Conservation (phyloP, 2,113 vertebrate species). For the Galbula dea region DNA sequence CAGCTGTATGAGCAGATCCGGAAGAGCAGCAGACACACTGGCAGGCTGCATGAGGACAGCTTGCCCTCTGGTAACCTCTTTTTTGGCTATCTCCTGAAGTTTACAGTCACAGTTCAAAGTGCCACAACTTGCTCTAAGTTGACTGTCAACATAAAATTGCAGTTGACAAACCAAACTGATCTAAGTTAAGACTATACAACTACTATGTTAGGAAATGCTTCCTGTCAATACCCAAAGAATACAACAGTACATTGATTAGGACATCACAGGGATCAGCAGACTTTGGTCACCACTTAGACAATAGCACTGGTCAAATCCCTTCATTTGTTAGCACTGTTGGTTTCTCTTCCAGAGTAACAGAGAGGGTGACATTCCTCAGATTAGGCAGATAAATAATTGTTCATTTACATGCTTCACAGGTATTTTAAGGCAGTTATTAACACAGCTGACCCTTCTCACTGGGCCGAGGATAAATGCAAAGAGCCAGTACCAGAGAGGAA, state of each 20-base stretch:
- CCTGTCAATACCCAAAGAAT: neutral
- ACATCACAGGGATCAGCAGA: neutral
- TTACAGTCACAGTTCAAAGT: neutral
- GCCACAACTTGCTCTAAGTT: neutral
- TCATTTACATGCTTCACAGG: neutral
- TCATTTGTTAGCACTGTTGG: neutral
- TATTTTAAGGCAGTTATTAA: neutral
- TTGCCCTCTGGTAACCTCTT: neutral
- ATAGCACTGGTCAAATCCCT: neutral
- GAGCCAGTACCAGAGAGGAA: neutral
- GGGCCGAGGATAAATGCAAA: neutral
- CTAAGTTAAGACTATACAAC: neutral
- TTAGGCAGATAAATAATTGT: neutral
- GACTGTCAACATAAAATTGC: neutral
- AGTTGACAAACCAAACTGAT: neutral
- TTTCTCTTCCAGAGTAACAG: neutral
- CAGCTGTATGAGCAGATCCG: neutral
- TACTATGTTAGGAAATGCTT: neutral
- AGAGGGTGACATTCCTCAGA: neutral
- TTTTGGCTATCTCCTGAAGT: neutral
- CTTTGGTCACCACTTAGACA: neutral
- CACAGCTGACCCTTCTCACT: neutral
- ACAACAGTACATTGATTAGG: neutral
- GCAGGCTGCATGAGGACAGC: accelerated
- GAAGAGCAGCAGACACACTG: neutral